These are phyloP conservation scores for Lathronympha strigana DNA, from an alignment of 2,888 invertebrate genomes.

Conservation along the genomic window DNA sequence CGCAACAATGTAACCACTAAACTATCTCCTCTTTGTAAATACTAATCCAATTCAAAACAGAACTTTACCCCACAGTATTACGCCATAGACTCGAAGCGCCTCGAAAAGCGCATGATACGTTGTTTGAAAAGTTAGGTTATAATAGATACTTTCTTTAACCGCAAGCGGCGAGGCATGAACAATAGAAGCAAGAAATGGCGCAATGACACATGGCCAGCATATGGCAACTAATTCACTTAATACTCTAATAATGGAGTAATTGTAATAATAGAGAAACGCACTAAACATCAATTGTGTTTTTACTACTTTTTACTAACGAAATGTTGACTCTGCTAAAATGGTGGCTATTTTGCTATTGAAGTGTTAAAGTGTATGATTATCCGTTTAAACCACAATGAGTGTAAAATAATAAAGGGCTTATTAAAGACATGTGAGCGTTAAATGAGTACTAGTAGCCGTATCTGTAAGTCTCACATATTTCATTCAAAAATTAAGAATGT, in stretches of 20 bases:
- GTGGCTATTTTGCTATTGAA: not conserved
- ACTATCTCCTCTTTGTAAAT: slow-evolving; percentile 10
- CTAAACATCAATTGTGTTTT: slow-evolving; percentile 14
- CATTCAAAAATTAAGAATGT: no score
- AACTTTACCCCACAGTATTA: slow-evolving; percentile 19
- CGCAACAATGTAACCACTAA: slow-evolving; percentile 11
- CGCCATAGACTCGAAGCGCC: slow-evolving; percentile 5
- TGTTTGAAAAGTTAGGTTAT: slow-evolving; percentile 42
- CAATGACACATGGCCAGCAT: slow-evolving; percentile 69
- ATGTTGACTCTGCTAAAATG: slow-evolving; percentile 21
- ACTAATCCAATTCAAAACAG: not conserved
- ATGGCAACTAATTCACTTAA: slow-evolving; percentile 55
- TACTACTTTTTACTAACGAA: not conserved
- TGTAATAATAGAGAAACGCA: slow-evolving; percentile 6
- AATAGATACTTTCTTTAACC: slow-evolving; percentile 53
- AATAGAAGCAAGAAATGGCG: slow-evolving; percentile 45
- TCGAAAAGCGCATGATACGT: slow-evolving; percentile 3
- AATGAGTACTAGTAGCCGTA: no score
- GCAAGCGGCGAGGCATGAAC: slow-evolving; percentile 59
- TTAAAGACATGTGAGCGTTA: no score
- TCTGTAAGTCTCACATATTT: no score
- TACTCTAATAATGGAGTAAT: slow-evolving; percentile 28
- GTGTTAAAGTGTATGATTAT: slow-evolving; percentile 3
- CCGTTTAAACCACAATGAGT: slow-evolving; percentile 8
- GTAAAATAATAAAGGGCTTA: not conserved